These are phyloP conservation scores for Tipula lateralis DNA, from an alignment of 2,888 invertebrate species.

Conservation along the genomic window DNA sequence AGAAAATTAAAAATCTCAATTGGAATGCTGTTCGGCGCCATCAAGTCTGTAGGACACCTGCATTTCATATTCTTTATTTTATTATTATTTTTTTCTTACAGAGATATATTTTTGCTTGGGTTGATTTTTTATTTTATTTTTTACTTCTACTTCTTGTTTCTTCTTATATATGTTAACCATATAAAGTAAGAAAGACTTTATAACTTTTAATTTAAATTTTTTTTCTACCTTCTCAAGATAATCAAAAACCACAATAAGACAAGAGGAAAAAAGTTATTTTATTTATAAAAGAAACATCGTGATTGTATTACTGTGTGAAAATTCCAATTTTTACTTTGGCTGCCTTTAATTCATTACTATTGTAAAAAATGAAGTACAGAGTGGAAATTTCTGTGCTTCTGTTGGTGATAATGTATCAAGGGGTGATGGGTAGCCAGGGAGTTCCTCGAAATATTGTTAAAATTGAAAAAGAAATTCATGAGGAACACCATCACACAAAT, in stretches of 20 bases:
- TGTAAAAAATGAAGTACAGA: not conserved
- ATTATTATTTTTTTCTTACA: not conserved
- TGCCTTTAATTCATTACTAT: not conserved
- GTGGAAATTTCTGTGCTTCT: not conserved
- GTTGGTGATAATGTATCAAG: not conserved
- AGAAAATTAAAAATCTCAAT: slow-evolving; percentile 26
- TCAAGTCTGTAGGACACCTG: slow-evolving; percentile 31
- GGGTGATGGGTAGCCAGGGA: not conserved
- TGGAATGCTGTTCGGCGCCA: slow-evolving; percentile 30
- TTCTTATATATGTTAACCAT: not conserved
- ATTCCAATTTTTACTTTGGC: slow-evolving; percentile 11
- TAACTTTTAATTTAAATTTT: slow-evolving; percentile 19
- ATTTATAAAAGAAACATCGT: not conserved
- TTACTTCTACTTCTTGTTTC: not conserved
- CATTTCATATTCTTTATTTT: slow-evolving; percentile 28
- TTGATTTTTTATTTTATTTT: not conserved
- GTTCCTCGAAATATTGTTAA: not conserved
- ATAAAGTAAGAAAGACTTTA: slow-evolving; percentile 13
- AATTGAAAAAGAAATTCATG: not conserved
- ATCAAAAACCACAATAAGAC: slow-evolving; percentile 24
- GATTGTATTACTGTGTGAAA: slow-evolving; percentile 24
- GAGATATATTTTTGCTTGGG: slow-evolving; percentile 24
- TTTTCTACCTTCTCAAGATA: slow-evolving; percentile 9
- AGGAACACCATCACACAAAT: not conserved
- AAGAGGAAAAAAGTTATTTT: not conserved